Percentiles rank a stretch among this genome's conserved stretches.
Conservation (phyloP, 1,140 invertebrate genomes). For the Dryas iulia region DNA sequence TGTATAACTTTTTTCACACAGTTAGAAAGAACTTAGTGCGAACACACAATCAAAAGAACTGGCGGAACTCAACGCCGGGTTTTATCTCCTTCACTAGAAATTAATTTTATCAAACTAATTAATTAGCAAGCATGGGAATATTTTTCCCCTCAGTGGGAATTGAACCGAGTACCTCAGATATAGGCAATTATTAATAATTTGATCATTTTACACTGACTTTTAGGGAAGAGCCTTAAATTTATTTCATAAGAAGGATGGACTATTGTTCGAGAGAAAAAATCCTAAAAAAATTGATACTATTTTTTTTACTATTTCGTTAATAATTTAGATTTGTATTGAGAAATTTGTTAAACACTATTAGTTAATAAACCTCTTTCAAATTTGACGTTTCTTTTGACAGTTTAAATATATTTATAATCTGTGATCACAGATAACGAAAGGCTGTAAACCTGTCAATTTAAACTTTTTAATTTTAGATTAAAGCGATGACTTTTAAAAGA, state of each 20-base stretch:
- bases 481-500: background rate
- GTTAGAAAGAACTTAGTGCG: too few relatives aligned
- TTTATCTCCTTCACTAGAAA: too few relatives aligned
- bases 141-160: too few relatives aligned
- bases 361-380: background rate
- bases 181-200: background rate
- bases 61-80: too few relatives aligned
- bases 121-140: too few relatives aligned
- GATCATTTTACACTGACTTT: background rate
- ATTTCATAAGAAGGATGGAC: background rate
- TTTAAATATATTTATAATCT: background rate
- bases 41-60: too few relatives aligned
- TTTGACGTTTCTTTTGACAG: background rate
- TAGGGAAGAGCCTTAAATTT: background rate
- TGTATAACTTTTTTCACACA: too few relatives aligned
- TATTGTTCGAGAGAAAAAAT: conserved; percentile 2
- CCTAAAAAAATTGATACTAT: background rate
- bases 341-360: background rate
- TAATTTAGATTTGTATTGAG: background rate
- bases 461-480: background rate
- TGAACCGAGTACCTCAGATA: too few relatives aligned
- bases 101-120: too few relatives aligned
- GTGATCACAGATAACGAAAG: conserved; percentile 1
- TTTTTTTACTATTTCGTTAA: background rate
- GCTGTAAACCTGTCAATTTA: background rate